Conservation (phyloP, 1,140 invertebrate species). For the Pantala flavescens region DNA sequence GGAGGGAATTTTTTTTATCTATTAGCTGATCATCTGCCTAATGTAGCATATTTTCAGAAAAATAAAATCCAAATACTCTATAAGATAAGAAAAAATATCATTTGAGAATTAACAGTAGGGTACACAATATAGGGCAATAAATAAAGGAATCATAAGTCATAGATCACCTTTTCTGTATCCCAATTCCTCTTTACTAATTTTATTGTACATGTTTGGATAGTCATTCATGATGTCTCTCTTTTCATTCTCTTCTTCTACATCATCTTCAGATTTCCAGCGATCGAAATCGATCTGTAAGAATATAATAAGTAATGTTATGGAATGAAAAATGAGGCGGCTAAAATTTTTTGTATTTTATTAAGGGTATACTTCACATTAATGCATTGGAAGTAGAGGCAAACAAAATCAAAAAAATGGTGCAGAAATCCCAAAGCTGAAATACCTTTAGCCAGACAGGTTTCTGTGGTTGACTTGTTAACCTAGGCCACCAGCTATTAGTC, state of each 20-base stretch:
- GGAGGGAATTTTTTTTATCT: no score
- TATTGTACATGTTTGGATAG: conserved; percentile 65
- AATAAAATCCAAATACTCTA: no score
- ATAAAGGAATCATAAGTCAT: no score
- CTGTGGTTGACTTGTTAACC: conserved; percentile 60
- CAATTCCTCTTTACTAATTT: conserved; percentile 64
- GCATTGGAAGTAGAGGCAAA: no score
- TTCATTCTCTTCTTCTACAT: conserved; percentile 52
- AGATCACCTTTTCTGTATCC: conserved; percentile 69
- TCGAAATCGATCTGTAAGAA: conserved; percentile 65
- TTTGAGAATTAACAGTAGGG: no score
- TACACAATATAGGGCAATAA: no score
- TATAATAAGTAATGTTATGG: conserved; percentile 15
- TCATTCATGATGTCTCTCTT: conserved; percentile 49
- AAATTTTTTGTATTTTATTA: conserved; percentile 14
- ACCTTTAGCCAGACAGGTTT: conserved; percentile 84
- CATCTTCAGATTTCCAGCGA: conserved; percentile 62
- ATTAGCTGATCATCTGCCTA: no score
- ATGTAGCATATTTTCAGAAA: no score
- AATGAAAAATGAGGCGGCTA: neutral
- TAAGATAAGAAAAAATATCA: no score
- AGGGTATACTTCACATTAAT: conserved; percentile 7
- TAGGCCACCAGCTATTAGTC: conserved; percentile 65
- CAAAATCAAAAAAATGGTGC: no score
- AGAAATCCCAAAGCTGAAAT: neutral